Percentiles rank a stretch among this genome's conserved stretches.
Evolutionary conservation across 2,113 vertebrate species (phyloP).

Genomic region (Propithecus coquereli): DNA sequence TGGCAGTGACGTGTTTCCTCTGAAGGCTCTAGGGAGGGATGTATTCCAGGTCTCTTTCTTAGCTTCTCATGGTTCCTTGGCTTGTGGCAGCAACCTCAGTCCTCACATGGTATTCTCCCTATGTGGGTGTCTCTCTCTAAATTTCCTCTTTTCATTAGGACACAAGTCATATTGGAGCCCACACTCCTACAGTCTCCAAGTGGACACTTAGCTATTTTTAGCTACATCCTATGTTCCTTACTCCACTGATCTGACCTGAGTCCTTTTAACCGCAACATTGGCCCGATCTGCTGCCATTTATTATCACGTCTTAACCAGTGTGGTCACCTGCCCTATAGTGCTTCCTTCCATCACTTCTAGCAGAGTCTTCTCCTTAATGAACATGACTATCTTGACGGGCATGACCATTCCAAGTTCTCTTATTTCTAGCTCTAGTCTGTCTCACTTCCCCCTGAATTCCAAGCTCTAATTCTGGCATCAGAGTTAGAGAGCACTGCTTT

Average conservation of each 20-base stretch:
- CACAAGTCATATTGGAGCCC: too few species aligned
- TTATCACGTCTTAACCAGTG: neutral
- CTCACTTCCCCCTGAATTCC: neutral
- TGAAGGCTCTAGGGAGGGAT: neutral
- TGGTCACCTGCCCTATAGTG: neutral
- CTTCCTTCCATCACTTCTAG: neutral
- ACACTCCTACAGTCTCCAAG: neutral
- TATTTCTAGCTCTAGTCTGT: neutral
- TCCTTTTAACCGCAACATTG: neutral
- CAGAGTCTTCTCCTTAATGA: neutral
- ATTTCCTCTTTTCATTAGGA: neutral
- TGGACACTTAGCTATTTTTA: neutral
- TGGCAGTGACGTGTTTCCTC: neutral
- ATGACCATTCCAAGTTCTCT: neutral
- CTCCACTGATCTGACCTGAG: neutral
- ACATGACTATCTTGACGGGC: neutral
- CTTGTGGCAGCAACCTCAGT: neutral
- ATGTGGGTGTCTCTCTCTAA: neutral
- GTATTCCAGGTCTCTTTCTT: neutral
- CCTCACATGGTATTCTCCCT: neutral
- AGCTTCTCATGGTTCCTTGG: neutral
- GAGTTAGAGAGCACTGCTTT: neutral
- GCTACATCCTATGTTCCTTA: neutral
- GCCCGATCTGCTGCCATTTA: neutral
- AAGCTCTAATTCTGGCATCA: neutral